Base-by-base conservation (phyloP, 2,113 vertebrate species). In the Carollia perspicillata region DNA sequence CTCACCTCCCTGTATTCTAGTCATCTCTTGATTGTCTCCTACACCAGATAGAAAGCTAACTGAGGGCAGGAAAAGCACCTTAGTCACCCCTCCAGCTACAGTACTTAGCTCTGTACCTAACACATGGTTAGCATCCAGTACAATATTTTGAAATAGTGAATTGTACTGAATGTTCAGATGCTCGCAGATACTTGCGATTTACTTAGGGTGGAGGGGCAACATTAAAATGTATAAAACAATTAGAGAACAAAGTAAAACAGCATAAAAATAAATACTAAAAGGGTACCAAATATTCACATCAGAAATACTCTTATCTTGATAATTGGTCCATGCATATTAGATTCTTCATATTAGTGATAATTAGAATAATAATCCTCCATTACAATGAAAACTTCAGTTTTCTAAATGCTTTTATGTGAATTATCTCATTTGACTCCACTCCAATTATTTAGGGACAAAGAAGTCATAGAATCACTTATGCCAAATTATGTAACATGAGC, bases 341-440 rank as follows among this genome's bases (percentile, higher is more conserved):
- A 85, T 96, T 97, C 95, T 96, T 96, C 89, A 94, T 96, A 97
- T 96, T 91, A 97, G 89, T 84, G 72, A 95, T 94, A 97, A 97
- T 97, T 97, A 96, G 94, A 97, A 97, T 97, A 96, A 97, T 97
- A 96, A 97, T 93, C 72, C 97, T 95, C 72, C 90, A 95, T 97
- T 95, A 96, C 90, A 97, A 96, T 95, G 93, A 95, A 97, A 97
- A 97, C 80, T 94, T 96, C 69, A 89, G 91, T 96, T 96, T 94
- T 95, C 55, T 90, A 95, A 96, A 96, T 96, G 95, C 95, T 97
- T 93, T 96, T 8, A 47, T 78, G 83, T 95, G 88, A 63, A 95
- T 96, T 94, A 97, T 97, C 89, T 96, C 93, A 89, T 95, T 88
- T 97, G 95, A 97, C 79, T 95, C 69, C 83, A 89, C 55, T 96